Percentiles rank a stretch among this genome's conserved stretches.
Evolutionary conservation across 2,797 vertebrate genomes (phyloP).

Genomic region (Vultur gryphus): DNA sequence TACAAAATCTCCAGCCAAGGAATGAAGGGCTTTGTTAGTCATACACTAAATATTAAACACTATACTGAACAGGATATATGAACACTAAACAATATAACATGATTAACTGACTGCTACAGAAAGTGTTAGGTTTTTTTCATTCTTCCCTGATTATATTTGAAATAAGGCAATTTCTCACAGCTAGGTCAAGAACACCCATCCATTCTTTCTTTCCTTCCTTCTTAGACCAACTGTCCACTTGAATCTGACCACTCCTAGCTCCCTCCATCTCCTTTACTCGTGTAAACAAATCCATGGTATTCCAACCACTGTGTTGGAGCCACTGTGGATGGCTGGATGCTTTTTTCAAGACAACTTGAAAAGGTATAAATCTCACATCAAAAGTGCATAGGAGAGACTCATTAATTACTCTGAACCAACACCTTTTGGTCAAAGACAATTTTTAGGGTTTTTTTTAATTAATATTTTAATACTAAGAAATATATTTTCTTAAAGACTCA

Average conservation of each 20-base stretch:
- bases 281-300: neutral
- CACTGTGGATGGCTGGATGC: neutral
- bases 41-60: neutral
- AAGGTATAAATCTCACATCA: neutral
- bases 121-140: neutral
- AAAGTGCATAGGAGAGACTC: neutral
- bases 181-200: neutral
- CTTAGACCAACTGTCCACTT: neutral
- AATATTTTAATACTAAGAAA: neutral
- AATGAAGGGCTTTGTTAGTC: neutral
- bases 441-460: neutral
- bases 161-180: neutral
- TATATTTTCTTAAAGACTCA: neutral
- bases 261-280: neutral
- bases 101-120: neutral
- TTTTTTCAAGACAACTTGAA: neutral
- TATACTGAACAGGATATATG: neutral
- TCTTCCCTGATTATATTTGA: neutral
- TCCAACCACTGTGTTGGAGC: neutral
- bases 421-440: neutral
- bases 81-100: neutral
- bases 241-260: neutral
- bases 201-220: neutral
- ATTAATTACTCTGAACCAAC: neutral
- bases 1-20: neutral